phyloP scores from a whole-genome alignment of 2,888 invertebrate species.

The Hecatera dysodea region DNA sequence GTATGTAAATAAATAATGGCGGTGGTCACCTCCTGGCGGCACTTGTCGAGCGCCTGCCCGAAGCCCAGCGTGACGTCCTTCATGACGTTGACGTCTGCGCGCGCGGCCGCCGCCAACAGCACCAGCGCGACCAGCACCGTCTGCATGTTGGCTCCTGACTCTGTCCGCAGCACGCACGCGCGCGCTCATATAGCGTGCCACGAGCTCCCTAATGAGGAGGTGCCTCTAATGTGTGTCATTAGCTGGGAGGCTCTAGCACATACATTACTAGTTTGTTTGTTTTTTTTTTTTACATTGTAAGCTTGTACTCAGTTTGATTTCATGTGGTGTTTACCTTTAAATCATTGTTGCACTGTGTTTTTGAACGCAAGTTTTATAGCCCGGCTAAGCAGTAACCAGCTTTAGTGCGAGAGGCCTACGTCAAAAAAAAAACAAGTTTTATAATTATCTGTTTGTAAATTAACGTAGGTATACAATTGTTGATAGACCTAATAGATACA shows the following conservation, averaged over 20 bases:
- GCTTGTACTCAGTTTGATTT: conserved; percentile 11
- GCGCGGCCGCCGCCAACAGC: conserved; percentile 47
- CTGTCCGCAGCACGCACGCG: not conserved
- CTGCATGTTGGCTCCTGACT: conserved; percentile 15
- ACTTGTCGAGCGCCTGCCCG: conserved; percentile 84
- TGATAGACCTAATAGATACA: too few species aligned
- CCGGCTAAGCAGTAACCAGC: too few species aligned
- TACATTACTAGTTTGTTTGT: conserved; percentile 13
- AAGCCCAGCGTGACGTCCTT: conserved; percentile 88
- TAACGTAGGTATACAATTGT: too few species aligned
- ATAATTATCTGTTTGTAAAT: too few species aligned
- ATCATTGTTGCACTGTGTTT: too few species aligned
- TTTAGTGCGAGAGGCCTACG: too few species aligned
- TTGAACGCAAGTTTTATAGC: too few species aligned
- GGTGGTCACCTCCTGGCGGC: conserved; percentile 80
- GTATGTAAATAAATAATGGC: not conserved
- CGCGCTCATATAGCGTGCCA: conserved; percentile 45
- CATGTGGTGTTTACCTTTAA: too few species aligned
- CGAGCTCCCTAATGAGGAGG: not conserved
- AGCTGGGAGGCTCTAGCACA: conserved; percentile 23
- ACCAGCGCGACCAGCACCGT: conserved; percentile 45
- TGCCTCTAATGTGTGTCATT: conserved; percentile 39
- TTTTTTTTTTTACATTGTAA: conserved; percentile 32
- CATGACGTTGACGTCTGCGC: conserved; percentile 78
- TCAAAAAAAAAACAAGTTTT: too few species aligned